Evolutionary conservation across 2,888 invertebrate genomes (phyloP), one percentile per base, ranked within the genome.

Genomic region (Digitonthophagus gazella): DNA sequence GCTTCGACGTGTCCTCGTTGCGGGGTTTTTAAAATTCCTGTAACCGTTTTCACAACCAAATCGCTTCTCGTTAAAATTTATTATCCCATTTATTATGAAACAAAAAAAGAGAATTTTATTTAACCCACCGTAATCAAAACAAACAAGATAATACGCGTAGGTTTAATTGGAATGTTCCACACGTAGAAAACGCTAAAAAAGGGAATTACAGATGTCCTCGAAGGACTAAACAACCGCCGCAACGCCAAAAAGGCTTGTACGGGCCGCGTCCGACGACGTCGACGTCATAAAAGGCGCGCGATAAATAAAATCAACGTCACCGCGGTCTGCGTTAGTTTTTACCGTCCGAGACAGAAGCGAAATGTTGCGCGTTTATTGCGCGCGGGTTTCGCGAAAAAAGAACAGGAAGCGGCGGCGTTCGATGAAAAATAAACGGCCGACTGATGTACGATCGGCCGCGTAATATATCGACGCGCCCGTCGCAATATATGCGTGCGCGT

Each of bases 371-470:
- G 61, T 61, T 66, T 44, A 15, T 15, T 58, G 16, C 15, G 18
- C 44, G 56, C 63, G 66, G 67, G 65, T 66, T 65, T 66, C 68
- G 55, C 56, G 67, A 67, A 70, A 70, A 70, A 70, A 70, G 65
- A 61, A 68, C 70, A 70, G 70, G 70, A 70, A 70, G 70, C 70
- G 70, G 68, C 66, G 16, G n/a, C 61, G 67, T 67, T 54, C 67
- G 68, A 70, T 70, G 70, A 70, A 70, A 70, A 70, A 70, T 70
- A 70, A 70, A 70, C 68, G 70, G 61, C 57, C 28, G 20, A 20
- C 67, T 70, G 68, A 70, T 70, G 64, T 70, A 70, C 64, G 70
- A 67, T 64, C 63, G 65, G 67, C 61, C 3, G 56, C 64, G 67
- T 70, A 68, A 70, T 68, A 70, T 70, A 70, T 68, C 66, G 70